phyloP scores from a whole-genome alignment of 2,888 invertebrate genomes.

The Leptarthrus brevirostris region DNA sequence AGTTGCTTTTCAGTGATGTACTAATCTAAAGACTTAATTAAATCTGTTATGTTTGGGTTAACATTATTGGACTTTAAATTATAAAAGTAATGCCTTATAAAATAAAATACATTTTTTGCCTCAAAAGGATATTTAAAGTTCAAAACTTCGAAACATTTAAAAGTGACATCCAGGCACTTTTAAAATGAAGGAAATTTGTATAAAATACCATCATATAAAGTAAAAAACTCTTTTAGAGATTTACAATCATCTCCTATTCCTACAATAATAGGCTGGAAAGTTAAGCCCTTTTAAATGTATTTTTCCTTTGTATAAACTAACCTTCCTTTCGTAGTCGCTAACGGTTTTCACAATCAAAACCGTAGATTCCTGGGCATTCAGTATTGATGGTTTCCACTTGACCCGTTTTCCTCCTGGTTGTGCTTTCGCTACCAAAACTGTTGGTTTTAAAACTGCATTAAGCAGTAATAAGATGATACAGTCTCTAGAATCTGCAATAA shows the following conservation, averaged over 20 bases:
- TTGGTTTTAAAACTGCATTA: conserved; percentile 45
- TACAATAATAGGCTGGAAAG: conserved; percentile 40
- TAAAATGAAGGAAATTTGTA: conserved; percentile 21
- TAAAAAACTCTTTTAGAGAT: conserved; percentile 2
- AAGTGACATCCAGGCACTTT: conserved; percentile 37
- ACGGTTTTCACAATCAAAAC: neutral
- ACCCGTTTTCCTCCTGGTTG: conserved; percentile 14
- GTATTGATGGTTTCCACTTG: conserved; percentile 48
- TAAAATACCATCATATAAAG: conserved; percentile 38
- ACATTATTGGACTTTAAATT: too few relatives aligned
- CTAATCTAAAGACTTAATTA: too few relatives aligned
- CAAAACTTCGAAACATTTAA: neutral
- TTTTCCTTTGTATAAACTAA: too few relatives aligned
- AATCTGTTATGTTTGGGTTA: too few relatives aligned
- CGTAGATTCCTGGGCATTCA: conserved; percentile 2
- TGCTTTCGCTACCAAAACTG: conserved; percentile 4
- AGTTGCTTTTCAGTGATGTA: too few relatives aligned
- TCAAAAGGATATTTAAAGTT: too few relatives aligned
- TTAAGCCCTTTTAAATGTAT: too few relatives aligned
- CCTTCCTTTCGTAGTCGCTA: neutral
- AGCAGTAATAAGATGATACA: conserved; percentile 31
- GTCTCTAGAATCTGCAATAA: conserved; percentile 46
- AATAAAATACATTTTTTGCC: too few relatives aligned
- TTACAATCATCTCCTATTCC: neutral
- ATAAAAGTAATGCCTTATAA: too few relatives aligned